Conservation (phyloP, 2,797 vertebrate species). For the Premnoplex brunnescens region DNA sequence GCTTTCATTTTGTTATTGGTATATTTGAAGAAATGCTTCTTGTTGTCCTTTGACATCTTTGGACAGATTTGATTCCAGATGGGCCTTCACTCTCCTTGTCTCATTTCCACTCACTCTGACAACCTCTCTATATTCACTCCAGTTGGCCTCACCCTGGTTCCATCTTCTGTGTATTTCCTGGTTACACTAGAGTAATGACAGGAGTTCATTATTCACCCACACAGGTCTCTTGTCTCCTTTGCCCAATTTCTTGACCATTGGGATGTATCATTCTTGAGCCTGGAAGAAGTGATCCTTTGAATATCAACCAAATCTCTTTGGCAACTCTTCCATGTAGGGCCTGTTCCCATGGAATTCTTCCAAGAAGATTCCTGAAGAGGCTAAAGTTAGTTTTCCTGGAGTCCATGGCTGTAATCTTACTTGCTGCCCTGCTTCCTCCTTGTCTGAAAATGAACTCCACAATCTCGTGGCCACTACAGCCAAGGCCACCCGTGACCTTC, state of each 20-base stretch:
- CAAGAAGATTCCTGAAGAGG: not conserved
- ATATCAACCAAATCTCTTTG: not conserved
- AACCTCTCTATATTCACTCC: not conserved
- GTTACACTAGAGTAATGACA: not conserved
- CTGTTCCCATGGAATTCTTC: not conserved
- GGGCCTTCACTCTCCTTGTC: not conserved
- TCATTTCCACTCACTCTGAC: not conserved
- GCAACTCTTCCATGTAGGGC: not conserved
- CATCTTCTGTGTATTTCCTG: not conserved
- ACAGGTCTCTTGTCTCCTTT: not conserved
- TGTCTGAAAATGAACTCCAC: rapidly evolving
- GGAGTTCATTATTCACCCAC: not conserved
- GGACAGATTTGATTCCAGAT: not conserved
- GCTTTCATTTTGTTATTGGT: not conserved
- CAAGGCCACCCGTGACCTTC: not conserved
- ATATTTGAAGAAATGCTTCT: not conserved
- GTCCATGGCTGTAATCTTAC: not conserved
- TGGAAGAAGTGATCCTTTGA: not conserved
- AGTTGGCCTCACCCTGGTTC: not conserved
- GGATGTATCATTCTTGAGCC: not conserved
- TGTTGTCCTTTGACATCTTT: not conserved
- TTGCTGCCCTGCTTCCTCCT: not conserved
- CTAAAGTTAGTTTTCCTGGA: not conserved
- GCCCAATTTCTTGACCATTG: not conserved
- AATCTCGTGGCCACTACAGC: not conserved